Conservation (phyloP, 2,797 vertebrate genomes). For the Tenualosa thibaudeaui region DNA sequence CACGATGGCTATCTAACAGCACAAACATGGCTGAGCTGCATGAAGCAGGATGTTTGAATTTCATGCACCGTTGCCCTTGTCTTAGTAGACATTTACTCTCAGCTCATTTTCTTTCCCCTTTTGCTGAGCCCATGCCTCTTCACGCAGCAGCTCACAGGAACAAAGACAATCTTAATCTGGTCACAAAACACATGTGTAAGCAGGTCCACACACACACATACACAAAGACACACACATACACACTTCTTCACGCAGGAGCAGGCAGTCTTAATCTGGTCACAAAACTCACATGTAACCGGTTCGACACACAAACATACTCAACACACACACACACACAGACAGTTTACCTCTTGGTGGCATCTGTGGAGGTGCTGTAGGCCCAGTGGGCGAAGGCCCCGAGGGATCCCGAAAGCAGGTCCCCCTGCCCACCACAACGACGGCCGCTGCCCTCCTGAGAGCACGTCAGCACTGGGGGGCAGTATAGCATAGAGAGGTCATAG, state of each 20-base stretch:
- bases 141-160: neutral
- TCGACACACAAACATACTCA: constrained; percentile 19
- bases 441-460: constrained; percentile 88
- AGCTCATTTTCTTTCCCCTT: neutral
- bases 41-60: constrained; percentile 21
- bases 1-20: neutral
- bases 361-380: constrained; percentile 83
- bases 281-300: too few relatives aligned
- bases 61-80: neutral
- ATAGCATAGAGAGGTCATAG: neutral
- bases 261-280: neutral
- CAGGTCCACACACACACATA: constrained; percentile 18
- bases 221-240: neutral
- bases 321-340: neutral
- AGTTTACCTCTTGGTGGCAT: constrained; percentile 79
- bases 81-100: neutral
- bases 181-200: too few relatives aligned
- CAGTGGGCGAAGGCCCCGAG: constrained; percentile 91
- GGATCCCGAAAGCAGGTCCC: constrained; percentile 92
- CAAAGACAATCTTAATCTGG: neutral
- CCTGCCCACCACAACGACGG: constrained; percentile 94
- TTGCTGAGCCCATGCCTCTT: neutral
- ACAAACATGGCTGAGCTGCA: neutral
- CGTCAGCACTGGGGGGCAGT: constrained; percentile 75
- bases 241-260: neutral